phyloP scores from a whole-genome alignment of 1,140 invertebrate species.

The Drosophila seguyi region DNA sequence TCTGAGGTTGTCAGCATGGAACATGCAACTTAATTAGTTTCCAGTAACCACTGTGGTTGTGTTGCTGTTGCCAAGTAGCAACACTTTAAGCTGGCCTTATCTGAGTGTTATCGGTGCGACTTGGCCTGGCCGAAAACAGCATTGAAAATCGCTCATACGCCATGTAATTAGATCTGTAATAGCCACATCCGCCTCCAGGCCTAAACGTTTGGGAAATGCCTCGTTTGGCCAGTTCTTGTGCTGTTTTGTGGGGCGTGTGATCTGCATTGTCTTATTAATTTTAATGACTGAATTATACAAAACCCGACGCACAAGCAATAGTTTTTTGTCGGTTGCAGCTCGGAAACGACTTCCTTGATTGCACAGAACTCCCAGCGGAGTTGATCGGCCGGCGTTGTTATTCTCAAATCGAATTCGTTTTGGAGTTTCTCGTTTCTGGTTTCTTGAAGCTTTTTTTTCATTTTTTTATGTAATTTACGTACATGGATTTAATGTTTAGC shows the following conservation, averaged over 20 bases:
- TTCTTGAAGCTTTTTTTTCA: slow-evolving; percentile 31
- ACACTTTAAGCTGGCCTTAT: slow-evolving; percentile 43
- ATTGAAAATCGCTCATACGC: slow-evolving; percentile 56
- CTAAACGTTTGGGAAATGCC: slow-evolving; percentile 46
- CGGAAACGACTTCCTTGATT: slow-evolving; percentile 42
- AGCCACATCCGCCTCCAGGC: slow-evolving; percentile 43
- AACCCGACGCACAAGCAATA: slow-evolving; percentile 27
- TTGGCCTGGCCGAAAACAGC: slow-evolving; percentile 30
- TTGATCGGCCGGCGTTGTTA: slow-evolving; percentile 19
- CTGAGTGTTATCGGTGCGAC: slow-evolving; percentile 38
- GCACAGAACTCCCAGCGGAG: slow-evolving; percentile 24
- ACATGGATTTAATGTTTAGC: slow-evolving; percentile 74
- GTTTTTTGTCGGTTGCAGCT: slow-evolving; percentile 31
- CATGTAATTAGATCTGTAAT: slow-evolving; percentile 59
- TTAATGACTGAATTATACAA: slow-evolving; percentile 71
- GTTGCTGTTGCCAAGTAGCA: slow-evolving; percentile 8
- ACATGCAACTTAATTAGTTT: slow-evolving; percentile 72
- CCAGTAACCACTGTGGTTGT: slow-evolving; percentile 13
- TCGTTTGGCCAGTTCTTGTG: slow-evolving; percentile 41
- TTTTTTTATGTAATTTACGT: slow-evolving; percentile 42
- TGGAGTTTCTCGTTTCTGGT: slow-evolving; percentile 23
- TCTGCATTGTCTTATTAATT: slow-evolving; percentile 71
- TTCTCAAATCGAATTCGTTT: slow-evolving; percentile 59
- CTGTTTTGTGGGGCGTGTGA: slow-evolving; percentile 44
- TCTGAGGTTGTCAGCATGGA: slow-evolving; percentile 42